phyloP scores from a whole-genome alignment of 2,113 vertebrate genomes.

The human (Homo sapiens) region DNA sequence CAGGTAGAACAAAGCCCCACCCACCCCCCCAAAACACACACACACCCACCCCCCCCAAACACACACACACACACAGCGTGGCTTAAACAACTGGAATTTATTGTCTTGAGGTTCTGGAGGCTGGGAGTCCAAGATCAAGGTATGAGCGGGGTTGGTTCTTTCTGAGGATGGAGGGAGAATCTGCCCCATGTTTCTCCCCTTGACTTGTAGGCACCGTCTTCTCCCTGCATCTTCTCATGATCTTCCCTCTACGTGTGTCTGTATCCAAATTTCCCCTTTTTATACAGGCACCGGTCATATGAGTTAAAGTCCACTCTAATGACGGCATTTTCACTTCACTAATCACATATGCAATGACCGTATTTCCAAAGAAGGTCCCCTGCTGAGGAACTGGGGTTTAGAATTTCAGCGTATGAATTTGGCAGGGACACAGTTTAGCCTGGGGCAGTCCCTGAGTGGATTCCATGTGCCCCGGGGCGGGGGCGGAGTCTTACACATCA shows the following conservation, averaged over 20 bases:
- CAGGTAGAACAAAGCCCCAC: background rate
- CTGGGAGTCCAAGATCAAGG: background rate
- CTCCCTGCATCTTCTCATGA: background rate
- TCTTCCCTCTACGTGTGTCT: background rate
- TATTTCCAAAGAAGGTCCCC: background rate
- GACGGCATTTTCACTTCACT: background rate
- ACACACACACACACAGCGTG: background rate
- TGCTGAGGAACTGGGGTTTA: background rate
- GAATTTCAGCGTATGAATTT: background rate
- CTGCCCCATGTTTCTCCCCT: background rate
- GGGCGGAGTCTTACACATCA: rapidly evolving
- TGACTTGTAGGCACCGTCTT: background rate
- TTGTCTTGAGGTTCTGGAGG: background rate
- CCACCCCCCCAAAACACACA: too few relatives aligned
- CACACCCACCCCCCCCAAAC: too few relatives aligned
- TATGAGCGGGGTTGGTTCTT: background rate
- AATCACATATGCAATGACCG: background rate
- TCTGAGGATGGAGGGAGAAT: background rate
- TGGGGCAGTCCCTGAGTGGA: background rate
- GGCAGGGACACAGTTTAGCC: background rate
- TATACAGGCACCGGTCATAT: background rate
- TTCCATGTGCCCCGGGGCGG: background rate
- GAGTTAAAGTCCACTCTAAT: background rate
- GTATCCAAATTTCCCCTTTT: background rate
- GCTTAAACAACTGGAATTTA: background rate